Percentiles rank a stretch among this genome's conserved stretches.
phyloP scores from a whole-genome alignment of 2,888 invertebrate species.

The Pterostichus niger region DNA sequence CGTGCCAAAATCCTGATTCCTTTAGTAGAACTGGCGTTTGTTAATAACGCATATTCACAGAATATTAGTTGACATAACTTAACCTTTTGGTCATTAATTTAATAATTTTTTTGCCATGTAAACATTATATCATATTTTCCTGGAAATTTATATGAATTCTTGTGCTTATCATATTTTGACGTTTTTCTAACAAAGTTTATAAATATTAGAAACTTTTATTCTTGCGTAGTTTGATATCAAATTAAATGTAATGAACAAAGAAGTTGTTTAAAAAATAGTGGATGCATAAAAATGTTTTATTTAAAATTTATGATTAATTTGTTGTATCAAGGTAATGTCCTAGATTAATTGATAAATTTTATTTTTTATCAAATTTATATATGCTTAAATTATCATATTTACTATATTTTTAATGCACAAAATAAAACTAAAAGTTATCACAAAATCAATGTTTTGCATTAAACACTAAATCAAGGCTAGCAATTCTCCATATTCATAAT shows the following conservation, averaged over 20 bases:
- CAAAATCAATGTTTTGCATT: neutral
- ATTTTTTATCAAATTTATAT: neutral
- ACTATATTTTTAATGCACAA: neutral
- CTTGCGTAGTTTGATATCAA: neutral
- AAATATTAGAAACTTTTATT: neutral
- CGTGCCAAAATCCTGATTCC: constrained; percentile 10
- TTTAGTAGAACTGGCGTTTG: neutral
- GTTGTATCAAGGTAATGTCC: no score
- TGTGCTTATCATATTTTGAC: neutral
- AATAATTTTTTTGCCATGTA: neutral
- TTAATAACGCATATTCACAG: neutral
- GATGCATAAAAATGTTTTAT: no score
- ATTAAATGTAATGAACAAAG: neutral
- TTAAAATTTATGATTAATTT: no score
- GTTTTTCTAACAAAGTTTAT: neutral
- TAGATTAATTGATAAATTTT: neutral
- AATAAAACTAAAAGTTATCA: constrained; percentile 17
- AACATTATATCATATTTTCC: neutral
- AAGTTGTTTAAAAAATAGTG: no score
- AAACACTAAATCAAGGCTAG: constrained; percentile 6
- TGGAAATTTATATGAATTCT: neutral
- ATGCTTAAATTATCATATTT: neutral
- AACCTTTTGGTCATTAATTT: constrained; percentile 10
- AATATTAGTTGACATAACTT: neutral
- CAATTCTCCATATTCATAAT: neutral